A percentile compares a stretch with the other conserved stretches of the same genome.
phyloP scores from a whole-genome alignment of 1,140 invertebrate species.

The Daktulosphaira vitifoliae region DNA sequence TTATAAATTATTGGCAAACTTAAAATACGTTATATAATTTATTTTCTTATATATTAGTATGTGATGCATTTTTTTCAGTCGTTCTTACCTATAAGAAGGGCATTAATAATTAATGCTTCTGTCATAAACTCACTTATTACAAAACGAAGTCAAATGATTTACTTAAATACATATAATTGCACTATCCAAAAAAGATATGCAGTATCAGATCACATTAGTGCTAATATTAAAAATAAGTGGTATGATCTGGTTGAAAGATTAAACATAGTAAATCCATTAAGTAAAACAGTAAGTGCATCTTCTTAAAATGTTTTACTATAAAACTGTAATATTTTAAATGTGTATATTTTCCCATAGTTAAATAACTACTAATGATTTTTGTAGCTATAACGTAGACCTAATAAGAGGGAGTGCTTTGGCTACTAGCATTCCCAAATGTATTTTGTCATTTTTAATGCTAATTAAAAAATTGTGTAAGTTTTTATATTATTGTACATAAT shows the following conservation, averaged over 20 bases:
- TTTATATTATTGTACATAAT: no score
- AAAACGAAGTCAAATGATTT: no score
- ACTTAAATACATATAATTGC: neutral
- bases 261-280: constrained; percentile 17
- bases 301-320: no score
- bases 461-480: no score
- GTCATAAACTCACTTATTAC: neutral
- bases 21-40: no score
- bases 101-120: neutral
- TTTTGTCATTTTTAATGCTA: no score
- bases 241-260: neutral
- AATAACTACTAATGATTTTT: neutral
- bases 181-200: neutral
- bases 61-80: no score
- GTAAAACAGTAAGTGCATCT: constrained; percentile 2
- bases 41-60: no score
- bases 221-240: neutral
- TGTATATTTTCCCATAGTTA: neutral
- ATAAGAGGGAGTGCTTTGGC: neutral
- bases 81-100: no score
- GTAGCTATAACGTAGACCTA: neutral
- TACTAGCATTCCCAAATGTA: no score
- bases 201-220: neutral
- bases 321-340: no score
- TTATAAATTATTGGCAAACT: no score